Base-by-base conservation (phyloP, 2,797 vertebrate species). In the Pseudotriccus pelzelni region DNA sequence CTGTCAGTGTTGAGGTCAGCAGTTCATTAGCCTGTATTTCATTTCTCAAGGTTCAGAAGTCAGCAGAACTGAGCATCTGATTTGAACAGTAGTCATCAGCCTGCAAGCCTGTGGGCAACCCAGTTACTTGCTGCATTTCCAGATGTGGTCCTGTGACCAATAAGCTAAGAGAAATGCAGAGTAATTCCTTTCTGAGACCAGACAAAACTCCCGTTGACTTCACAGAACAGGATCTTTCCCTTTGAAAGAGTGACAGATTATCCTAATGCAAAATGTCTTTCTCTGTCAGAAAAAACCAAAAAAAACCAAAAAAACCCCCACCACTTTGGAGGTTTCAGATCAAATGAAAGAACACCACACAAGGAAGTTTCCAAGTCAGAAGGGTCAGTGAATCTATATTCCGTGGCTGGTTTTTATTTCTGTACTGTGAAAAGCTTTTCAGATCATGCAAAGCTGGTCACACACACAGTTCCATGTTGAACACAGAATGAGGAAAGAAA, bases 141-240 rank as follows among this genome's bases (percentile, higher is more conserved):
- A 62, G 56, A 53, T 0, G 0, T 58, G 22, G 10, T 55, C 14
- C 49, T 37, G 6, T 4, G 4, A 36, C 4, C 5, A 44, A 4
- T 6, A 56, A 11, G 14, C 24, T 62, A 53, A 43, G 60, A 59
- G 7, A 67, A 47, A 79, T 59, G 17, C 36, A 55, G 30, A 13
- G 4, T 1, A 75, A 32, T 19, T 16, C 7, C 15, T 7, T 24
- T 60, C 36, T 84, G 46, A 85, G 50, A 28, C 25, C 59, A 80
- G 88, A 72, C 49, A 78, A 60, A 84, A 53, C 5, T 68, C 36
- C 2, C 14, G 39, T 14, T 78, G 28, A 62, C 56, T 93, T 85
- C 18, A 12, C 14, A 50, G 56, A 66, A 39, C 0, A 16, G 6
- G 16, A 64, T 72, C 9, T 79, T 49, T 81, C 34, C 27, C 14